Percentiles rank a stretch among this genome's conserved stretches.
Conservation (phyloP, 2,888 invertebrate species). For the Nomada ruficornis region DNA sequence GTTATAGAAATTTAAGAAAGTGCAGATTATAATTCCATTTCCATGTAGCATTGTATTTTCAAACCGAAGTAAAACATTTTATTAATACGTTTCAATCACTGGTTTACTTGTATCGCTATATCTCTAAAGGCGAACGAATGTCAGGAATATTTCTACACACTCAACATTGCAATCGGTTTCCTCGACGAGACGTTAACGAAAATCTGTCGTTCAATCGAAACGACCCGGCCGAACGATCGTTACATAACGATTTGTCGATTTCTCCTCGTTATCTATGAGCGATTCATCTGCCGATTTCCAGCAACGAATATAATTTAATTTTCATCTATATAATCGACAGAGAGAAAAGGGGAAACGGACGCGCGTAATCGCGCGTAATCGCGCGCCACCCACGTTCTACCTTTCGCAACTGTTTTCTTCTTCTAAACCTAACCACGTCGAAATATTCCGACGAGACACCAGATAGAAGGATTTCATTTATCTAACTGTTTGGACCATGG, state of each 20-base stretch:
- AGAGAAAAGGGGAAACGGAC: conserved; percentile 47
- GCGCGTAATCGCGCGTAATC: conserved; percentile 36
- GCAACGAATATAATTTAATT: conserved; percentile 60
- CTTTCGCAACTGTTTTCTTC: conserved; percentile 12
- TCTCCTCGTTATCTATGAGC: conserved; percentile 48
- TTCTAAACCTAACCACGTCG: conserved; percentile 40
- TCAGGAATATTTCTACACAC: no score
- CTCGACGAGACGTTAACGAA: no score
- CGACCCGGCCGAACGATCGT: no score
- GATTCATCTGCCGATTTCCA: conserved; percentile 39
- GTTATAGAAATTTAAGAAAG: no score
- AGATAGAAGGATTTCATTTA: conserved; percentile 62
- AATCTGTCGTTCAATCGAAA: no score
- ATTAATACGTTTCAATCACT: no score
- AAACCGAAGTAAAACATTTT: no score
- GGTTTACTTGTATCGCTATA: no score
- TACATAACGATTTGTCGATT: not conserved
- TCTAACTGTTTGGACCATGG: conserved; percentile 65
- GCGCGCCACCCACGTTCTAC: conserved; percentile 24
- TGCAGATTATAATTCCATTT: no score
- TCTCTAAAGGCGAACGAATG: no score
- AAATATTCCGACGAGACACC: conserved; percentile 42
- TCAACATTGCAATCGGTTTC: no score
- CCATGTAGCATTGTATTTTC: no score
- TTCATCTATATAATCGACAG: conserved; percentile 66